phyloP scores from a whole-genome alignment of 2,797 vertebrate species.

The Pseudomugil tenellus region DNA sequence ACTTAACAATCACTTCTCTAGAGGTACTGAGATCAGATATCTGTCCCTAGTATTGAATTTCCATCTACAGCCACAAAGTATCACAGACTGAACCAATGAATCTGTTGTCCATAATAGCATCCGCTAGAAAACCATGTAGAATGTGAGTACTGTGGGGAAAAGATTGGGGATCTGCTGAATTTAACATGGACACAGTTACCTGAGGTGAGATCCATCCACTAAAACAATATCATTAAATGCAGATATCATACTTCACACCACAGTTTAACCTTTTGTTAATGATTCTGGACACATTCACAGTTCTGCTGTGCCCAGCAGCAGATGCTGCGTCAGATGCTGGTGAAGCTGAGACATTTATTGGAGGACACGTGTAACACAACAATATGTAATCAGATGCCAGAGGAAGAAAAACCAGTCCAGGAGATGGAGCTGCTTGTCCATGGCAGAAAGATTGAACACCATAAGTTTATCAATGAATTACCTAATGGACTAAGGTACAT shows the following conservation, averaged over 20 bases:
- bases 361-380: conserved; percentile 2
- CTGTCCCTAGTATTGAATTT: background rate
- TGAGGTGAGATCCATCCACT: conserved; percentile 49
- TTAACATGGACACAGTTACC: conserved; percentile 6
- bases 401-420: background rate
- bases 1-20: conserved; percentile 25
- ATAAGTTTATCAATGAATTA: conserved; percentile 35
- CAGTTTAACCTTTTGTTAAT: background rate
- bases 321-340: conserved; percentile 57
- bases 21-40: conserved; percentile 44
- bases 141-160: conserved; percentile 74
- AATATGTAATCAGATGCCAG: background rate
- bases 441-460: conserved; percentile 30
- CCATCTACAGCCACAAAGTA: background rate
- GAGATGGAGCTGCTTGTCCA: conserved; percentile 21
- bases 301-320: conserved; percentile 71
- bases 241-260: background rate
- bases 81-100: background rate
- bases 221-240: background rate
- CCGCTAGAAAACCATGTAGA: conserved; percentile 23
- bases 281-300: conserved; percentile 15
- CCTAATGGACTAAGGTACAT: conserved; percentile 24
- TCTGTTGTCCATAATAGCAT: conserved; percentile 30
- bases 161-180: conserved; percentile 54
- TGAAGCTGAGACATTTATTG: conserved; percentile 38